Percentiles rank a stretch among this genome's conserved stretches.
These are phyloP conservation scores for Bradysia coprophila DNA, from an alignment of 1,140 invertebrate species.

Conservation along the genomic window DNA sequence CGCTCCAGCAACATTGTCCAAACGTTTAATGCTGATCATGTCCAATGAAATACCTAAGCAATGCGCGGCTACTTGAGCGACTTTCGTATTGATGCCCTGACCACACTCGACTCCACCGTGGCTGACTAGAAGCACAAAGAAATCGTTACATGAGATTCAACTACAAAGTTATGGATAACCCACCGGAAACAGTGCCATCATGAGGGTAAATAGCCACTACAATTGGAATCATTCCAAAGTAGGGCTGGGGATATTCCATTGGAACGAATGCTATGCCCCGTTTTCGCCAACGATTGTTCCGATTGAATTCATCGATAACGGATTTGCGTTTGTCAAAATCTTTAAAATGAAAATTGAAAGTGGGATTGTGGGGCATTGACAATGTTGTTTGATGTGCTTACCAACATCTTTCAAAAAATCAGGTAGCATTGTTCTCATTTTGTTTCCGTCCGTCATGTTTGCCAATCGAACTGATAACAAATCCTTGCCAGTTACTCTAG, in stretches of 20 bases:
- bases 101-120: constrained; percentile 73
- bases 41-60: constrained; percentile 50
- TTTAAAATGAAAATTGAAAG: neutral
- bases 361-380: neutral
- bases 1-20: neutral
- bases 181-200: constrained; percentile 59
- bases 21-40: constrained; percentile 4
- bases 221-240: constrained; percentile 37
- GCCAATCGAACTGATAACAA: constrained; percentile 40
- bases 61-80: constrained; percentile 58
- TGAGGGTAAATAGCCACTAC: constrained; percentile 49
- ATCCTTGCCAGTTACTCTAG: constrained; percentile 41
- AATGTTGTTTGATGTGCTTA: neutral
- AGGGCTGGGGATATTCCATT: constrained; percentile 41
- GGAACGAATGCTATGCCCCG: constrained; percentile 44
- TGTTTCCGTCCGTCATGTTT: constrained; percentile 33
- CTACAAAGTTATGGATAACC: too few relatives aligned
- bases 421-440: constrained; percentile 23
- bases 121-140: constrained; percentile 10
- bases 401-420: constrained; percentile 11
- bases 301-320: constrained; percentile 40
- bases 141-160: too few relatives aligned
- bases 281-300: too few relatives aligned
- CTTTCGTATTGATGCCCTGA: constrained; percentile 57
- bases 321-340: constrained; percentile 36